A percentile compares a stretch with the other conserved stretches of the same genome.
Conservation (phyloP, 2,113 vertebrate species). For the Baryphthengus martii region DNA sequence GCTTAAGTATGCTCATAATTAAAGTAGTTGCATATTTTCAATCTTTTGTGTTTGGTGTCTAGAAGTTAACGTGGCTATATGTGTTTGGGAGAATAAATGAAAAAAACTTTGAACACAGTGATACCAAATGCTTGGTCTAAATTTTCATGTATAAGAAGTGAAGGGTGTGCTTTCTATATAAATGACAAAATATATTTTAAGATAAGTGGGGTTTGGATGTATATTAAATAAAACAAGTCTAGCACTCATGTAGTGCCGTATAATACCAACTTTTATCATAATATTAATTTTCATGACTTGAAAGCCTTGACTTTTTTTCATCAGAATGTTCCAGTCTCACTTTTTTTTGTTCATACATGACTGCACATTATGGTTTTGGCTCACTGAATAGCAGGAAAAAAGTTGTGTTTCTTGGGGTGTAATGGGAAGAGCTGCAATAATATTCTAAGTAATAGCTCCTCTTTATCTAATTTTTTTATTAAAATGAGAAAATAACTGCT, state of each 20-base stretch:
- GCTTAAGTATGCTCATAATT: not conserved
- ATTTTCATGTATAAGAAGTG: not conserved
- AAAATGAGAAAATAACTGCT: not conserved
- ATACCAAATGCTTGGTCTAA: not conserved
- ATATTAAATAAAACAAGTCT: not conserved
- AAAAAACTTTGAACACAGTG: not conserved
- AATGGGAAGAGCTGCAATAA: not conserved
- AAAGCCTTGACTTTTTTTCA: not conserved
- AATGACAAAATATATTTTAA: not conserved
- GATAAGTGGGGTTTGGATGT: not conserved
- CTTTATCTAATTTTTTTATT: not conserved
- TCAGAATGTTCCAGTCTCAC: not conserved
- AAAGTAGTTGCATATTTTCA: not conserved
- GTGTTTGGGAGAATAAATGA: not conserved
- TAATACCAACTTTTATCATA: not conserved
- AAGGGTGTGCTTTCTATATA: not conserved
- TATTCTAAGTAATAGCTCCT: not conserved
- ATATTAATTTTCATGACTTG: not conserved
- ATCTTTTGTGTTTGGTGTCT: not conserved
- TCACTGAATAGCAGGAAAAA: not conserved
- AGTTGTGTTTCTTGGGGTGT: not conserved
- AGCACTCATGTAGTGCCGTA: not conserved
- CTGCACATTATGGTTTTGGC: not conserved
- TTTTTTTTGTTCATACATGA: not conserved
- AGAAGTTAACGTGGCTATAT: not conserved